A percentile compares a stretch with the other conserved stretches of the same genome.
Conservation (phyloP, 2,113 vertebrate species). For the Tupaia tana region DNA sequence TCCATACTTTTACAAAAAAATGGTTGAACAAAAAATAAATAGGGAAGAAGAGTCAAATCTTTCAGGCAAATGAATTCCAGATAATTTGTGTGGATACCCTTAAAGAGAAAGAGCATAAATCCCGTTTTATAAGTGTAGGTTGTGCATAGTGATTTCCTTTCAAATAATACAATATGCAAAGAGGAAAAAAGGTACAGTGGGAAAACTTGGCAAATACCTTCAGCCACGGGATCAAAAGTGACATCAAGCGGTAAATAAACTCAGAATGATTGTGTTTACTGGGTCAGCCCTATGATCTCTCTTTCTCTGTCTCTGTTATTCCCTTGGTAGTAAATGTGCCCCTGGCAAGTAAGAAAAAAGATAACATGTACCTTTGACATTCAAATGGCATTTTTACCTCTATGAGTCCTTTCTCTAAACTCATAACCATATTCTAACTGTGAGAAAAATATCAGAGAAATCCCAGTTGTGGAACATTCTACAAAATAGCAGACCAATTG, state of each 20-base stretch:
- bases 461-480: background rate
- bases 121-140: background rate
- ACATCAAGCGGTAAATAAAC: background rate
- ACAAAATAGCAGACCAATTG: background rate
- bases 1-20: background rate
- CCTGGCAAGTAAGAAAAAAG: no score
- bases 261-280: background rate
- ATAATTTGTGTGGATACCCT: background rate
- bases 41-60: background rate
- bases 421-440: background rate
- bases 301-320: no score
- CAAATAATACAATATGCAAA: background rate
- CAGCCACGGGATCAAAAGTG: background rate
- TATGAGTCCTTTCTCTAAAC: background rate
- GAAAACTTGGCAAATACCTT: background rate
- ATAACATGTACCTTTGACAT: background rate
- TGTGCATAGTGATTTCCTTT: background rate
- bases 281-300: no score
- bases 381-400: background rate
- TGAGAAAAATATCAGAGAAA: background rate
- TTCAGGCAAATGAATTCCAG: background rate
- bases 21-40: background rate
- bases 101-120: background rate
- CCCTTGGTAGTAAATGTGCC: no score
- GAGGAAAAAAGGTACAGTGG: background rate